Base-by-base conservation (phyloP, 2,888 invertebrate species). In the Pilophorus perplexus region DNA sequence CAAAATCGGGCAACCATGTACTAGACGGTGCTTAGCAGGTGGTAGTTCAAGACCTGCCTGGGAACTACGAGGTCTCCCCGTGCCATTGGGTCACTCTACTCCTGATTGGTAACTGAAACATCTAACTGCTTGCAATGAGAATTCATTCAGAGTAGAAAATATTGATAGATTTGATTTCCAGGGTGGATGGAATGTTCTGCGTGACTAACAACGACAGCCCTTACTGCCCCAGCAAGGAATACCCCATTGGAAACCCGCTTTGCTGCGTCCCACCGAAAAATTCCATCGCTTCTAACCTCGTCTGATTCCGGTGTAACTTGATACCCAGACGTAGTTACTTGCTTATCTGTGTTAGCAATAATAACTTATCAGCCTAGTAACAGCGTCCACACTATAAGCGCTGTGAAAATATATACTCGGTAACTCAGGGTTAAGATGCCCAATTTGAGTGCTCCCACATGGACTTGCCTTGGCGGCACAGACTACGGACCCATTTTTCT, bases 81-180 rank as follows among this genome's bases (percentile, higher is more conserved):
- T 89, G 69, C 76, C 82, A 3, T 81, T 89, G 76, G 89, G 89
- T 0, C 88, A 89, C 73, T 82, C 83, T 54, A 88, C 89, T 10
- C 88, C 89, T 8, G 79, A 83, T 78, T 82, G 82, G 86, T 87
- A 72, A 77, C 40, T 25, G n/a, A n/a, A n/a, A n/a, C n/a, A n/a
- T n/a, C n/a, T n/a, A n/a, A n/a, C n/a, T n/a, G n/a, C n/a, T n/a
- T n/a, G n/a, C n/a, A n/a, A n/a, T n/a, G n/a, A n/a, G n/a, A n/a
- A n/a, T n/a, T n/a, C n/a, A n/a, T n/a, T n/a, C n/a, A n/a, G n/a
- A n/a, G n/a, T n/a, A n/a, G n/a, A n/a, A n/a, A n/a, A n/a, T n/a
- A n/a, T n/a, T n/a, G n/a, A 42, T 14, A 42, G 8, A 8, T 28
- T 25, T 28, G 1, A n/a, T 62, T 62, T 18, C 68, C 77, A 89